phyloP scores from a whole-genome alignment of 2,113 vertebrate genomes.

The Odocoileus virginianus region DNA sequence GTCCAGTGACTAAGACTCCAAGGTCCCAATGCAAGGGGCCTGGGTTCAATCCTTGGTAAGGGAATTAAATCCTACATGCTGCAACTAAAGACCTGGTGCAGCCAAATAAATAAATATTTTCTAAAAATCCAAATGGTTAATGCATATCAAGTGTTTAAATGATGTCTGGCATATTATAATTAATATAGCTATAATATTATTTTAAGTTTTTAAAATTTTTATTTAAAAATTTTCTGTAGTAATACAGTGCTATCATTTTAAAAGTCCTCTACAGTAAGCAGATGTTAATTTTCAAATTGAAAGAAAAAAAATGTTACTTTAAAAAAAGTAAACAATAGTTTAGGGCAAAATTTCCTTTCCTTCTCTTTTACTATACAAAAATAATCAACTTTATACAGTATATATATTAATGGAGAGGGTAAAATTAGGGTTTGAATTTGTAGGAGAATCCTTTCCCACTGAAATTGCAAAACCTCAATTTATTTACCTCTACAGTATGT shows the following conservation, averaged over 20 bases:
- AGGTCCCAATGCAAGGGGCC: background rate
- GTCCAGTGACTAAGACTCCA: background rate
- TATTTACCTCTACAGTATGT: background rate
- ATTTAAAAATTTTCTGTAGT: background rate
- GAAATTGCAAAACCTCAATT: background rate
- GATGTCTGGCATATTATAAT: background rate
- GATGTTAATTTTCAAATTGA: background rate
- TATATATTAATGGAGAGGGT: background rate
- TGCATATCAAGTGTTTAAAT: background rate
- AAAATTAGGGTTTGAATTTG: background rate
- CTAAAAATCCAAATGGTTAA: background rate
- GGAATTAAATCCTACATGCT: background rate
- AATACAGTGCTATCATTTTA: background rate
- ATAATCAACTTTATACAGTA: background rate
- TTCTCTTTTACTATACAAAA: background rate
- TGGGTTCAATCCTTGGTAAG: background rate
- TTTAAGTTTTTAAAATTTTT: background rate
- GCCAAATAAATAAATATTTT: background rate
- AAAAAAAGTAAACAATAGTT: background rate
- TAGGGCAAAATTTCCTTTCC: background rate
- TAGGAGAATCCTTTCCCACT: background rate
- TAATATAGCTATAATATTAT: background rate
- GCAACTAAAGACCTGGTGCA: background rate
- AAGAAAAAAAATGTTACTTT: background rate
- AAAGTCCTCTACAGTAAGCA: background rate